Evolutionary conservation across 2,888 invertebrate genomes (phyloP).

Genomic region (Charanyca ferruginea): DNA sequence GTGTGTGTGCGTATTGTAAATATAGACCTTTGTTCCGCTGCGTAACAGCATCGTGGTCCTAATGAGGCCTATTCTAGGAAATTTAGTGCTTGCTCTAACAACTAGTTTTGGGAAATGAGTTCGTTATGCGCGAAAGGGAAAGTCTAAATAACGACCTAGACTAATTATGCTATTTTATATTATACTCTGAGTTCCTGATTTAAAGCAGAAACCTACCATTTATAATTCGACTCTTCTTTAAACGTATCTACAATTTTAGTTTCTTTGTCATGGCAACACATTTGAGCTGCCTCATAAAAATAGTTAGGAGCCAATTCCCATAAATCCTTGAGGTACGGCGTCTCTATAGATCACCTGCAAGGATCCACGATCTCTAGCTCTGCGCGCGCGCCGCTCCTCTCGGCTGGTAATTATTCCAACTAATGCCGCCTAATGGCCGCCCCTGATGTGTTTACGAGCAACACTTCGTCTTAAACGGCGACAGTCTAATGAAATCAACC

Average conservation of each 20-base stretch:
- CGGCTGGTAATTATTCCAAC: constrained; percentile 73
- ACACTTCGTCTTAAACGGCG: constrained; percentile 65
- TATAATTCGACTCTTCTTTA: constrained; percentile 19
- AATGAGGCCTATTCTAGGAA: constrained; percentile 58
- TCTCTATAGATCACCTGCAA: constrained; percentile 58
- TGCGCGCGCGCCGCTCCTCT: constrained; percentile 44
- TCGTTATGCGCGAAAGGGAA: constrained; percentile 56
- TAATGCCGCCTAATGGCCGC: constrained; percentile 73
- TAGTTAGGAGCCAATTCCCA: constrained; percentile 42
- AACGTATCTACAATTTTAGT: constrained; percentile 8
- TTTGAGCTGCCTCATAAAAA: constrained; percentile 48
- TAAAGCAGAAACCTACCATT: constrained; percentile 27
- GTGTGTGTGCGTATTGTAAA: constrained; percentile 34
- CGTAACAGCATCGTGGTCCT: constrained; percentile 49
- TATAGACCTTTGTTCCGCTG: constrained; percentile 45
- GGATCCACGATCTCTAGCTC: constrained; percentile 26
- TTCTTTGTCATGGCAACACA: constrained; percentile 18
- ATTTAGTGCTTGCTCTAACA: constrained; percentile 33
- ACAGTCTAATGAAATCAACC: constrained; percentile 73
- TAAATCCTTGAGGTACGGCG: constrained; percentile 45
- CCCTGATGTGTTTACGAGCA: constrained; percentile 76
- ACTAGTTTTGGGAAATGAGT: constrained; percentile 56
- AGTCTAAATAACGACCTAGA: constrained; percentile 52
- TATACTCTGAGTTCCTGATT: constrained; percentile 41
- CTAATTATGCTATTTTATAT: constrained; percentile 48